phyloP scores from a whole-genome alignment of 2,888 invertebrate genomes.

The Drosophila histrio region DNA sequence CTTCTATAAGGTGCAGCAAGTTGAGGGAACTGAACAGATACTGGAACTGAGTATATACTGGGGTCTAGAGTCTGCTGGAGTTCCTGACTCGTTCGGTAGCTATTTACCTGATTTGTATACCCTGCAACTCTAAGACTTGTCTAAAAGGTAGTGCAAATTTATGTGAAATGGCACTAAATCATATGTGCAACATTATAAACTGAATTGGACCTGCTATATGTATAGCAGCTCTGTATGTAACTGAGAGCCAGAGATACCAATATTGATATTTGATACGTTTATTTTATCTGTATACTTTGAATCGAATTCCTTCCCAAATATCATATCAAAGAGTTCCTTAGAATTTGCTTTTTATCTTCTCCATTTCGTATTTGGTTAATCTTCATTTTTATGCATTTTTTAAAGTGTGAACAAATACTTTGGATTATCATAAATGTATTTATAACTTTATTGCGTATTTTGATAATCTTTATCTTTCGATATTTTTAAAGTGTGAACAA shows the following conservation, averaged over 20 bases:
- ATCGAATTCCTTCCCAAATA: neutral
- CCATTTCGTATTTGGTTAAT: neutral
- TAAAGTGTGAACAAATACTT: neutral
- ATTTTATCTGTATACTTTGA: too few species aligned
- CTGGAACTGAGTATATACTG: constrained; percentile 1
- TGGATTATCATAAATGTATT: neutral
- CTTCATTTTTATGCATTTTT: neutral
- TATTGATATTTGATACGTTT: too few species aligned
- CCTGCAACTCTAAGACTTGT: constrained; percentile 3
- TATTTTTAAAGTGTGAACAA: too few species aligned
- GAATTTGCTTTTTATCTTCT: neutral
- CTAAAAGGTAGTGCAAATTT: neutral
- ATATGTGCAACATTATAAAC: neutral
- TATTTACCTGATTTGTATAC: constrained; percentile 28
- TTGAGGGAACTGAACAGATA: constrained; percentile 1
- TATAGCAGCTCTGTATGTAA: too few species aligned
- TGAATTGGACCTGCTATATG: too few species aligned
- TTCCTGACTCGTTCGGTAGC: neutral
- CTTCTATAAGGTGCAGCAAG: constrained; percentile 19
- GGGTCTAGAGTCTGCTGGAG: neutral
- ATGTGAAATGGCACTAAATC: neutral
- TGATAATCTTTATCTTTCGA: too few species aligned
- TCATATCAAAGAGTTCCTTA: neutral
- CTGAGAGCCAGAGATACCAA: too few species aligned
- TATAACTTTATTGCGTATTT: too few species aligned